A percentile compares a stretch with the other conserved stretches of the same genome.
Evolutionary conservation across 1,140 invertebrate genomes (phyloP).

Genomic region (Chironomus striatipennis): DNA sequence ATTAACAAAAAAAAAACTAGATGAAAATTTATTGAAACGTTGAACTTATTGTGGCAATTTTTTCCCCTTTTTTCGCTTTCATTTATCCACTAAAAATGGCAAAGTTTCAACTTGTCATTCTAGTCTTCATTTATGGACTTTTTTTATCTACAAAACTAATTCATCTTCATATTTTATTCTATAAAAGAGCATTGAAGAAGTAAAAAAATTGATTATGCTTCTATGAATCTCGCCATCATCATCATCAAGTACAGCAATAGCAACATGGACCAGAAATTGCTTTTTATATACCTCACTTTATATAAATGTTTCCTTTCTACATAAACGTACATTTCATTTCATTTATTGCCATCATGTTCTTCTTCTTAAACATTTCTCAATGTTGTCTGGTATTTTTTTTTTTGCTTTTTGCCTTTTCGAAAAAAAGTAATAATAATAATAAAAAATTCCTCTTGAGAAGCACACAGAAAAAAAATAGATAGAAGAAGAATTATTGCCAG

Average conservation of each 20-base stretch:
- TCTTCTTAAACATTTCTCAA: neutral
- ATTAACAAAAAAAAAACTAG: too few species aligned
- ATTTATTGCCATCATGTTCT: conserved; percentile 2
- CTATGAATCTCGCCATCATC: neutral
- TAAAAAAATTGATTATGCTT: neutral
- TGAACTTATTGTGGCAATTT: too few species aligned
- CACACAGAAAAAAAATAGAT: neutral
- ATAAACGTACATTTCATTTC: neutral
- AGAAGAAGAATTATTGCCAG: conserved; percentile 7
- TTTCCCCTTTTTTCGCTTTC: too few species aligned
- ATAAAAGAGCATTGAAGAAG: too few species aligned
- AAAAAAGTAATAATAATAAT: too few species aligned
- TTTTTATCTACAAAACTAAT: too few species aligned
- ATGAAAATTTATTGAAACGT: too few species aligned
- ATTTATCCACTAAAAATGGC: too few species aligned
- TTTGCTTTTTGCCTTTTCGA: neutral
- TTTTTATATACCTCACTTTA: neutral
- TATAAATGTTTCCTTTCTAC: neutral
- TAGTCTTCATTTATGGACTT: too few species aligned
- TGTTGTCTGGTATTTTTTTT: neutral
- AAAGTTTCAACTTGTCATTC: too few species aligned
- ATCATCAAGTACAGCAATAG: neutral
- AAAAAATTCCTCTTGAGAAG: neutral
- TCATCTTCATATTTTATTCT: too few species aligned
- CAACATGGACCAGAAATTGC: neutral